Base-by-base conservation (phyloP, 2,888 invertebrate species). In the Amorpha juglandis region DNA sequence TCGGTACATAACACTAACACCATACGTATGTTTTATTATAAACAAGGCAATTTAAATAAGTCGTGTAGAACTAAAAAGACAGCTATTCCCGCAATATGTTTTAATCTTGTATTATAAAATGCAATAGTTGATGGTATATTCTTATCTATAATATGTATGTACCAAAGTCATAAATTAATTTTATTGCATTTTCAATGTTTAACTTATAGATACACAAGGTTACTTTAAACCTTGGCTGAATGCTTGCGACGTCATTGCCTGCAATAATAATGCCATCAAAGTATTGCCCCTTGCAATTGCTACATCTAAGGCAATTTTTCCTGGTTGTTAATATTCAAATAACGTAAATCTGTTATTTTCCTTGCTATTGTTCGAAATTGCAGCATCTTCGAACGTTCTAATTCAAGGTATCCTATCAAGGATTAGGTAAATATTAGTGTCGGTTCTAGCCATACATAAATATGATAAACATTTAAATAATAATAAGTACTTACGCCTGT, bases 141-240 rank as follows among this genome's bases (percentile, higher is more conserved):
- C 27, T 27, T 27, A 27, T 27, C 27, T 27, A 27, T 27, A 27
- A 4, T 27, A 27, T 4, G 27, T 27, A 27, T 1, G 27, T 27
- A 27, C 27, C n/a, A n/a, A n/a, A n/a, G 4, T 45, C 45, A 9
- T 45, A 45, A 9, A 14, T 3, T 45, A 45, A 12, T 45, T 45
- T 50, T 19, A 50, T 9, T 8, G 19, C 3, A 50, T 50, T 50
- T 42, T 16, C 8, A 19, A 42, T 58, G 19, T 19, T 42, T 33
- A n/a, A 16, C 7, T 16, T 55, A n/a, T 38, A 55, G 16, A 27
- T 27, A 35, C 55, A 58, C 42, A 11, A 42, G 42, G 42, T 27
- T 42, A 58, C 42, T 38, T 42, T n/a, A n/a, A 58, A 58, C 58
- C 58, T 58, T 58, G 58, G 58, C 58, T 58, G 58, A 42, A 58